A percentile compares a stretch with the other conserved stretches of the same genome.
Evolutionary conservation across 2,113 vertebrate genomes (phyloP).

Genomic region (Isichthys henryi): DNA sequence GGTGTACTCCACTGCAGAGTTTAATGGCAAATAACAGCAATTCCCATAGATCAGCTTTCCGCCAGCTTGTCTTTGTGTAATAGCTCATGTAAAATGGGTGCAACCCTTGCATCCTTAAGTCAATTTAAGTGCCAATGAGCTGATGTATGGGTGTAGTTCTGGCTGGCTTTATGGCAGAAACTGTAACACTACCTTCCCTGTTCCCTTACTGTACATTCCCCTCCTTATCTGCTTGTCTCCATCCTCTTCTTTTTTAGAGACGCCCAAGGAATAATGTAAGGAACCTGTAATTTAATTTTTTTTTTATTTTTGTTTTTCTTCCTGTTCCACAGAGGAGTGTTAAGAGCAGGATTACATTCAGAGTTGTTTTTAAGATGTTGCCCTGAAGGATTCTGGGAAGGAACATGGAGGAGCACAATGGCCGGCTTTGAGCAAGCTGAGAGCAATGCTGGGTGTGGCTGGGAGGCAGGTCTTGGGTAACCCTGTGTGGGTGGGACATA

Average conservation of each 20-base stretch:
- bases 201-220: too few relatives aligned
- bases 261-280: background rate
- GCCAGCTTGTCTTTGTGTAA: background rate
- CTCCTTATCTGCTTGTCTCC: background rate
- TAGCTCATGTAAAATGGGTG: background rate
- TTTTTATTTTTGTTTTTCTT: background rate
- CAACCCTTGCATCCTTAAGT: background rate
- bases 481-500: background rate
- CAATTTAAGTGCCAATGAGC: background rate
- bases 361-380: background rate
- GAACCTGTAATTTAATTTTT: background rate
- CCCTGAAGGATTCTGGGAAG: slow-evolving; percentile 6
- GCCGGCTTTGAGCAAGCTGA: background rate
- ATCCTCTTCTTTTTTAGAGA: background rate
- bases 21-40: background rate
- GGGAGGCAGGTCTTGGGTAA: background rate
- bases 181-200: background rate
- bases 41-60: background rate
- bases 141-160: background rate
- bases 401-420: background rate
- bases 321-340: background rate
- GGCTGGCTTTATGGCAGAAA: background rate
- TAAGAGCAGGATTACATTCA: background rate
- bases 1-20: background rate
- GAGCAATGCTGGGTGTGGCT: background rate